Conservation (phyloP, 2,888 invertebrate species). For the Latrodectus elegans region DNA sequence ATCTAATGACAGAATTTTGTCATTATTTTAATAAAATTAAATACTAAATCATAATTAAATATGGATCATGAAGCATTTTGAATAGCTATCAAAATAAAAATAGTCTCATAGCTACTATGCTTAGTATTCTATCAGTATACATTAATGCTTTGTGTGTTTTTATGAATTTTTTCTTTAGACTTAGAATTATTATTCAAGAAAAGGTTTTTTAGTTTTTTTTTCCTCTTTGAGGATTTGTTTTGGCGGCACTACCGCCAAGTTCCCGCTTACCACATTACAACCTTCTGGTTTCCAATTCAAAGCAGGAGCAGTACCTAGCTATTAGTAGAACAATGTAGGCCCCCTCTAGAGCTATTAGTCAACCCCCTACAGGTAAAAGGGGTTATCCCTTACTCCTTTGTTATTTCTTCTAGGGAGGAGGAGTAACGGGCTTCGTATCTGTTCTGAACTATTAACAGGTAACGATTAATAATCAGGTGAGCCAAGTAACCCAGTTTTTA, state of each 20-base stretch:
- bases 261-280: constrained; percentile 14
- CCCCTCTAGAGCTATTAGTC: constrained; percentile 65
- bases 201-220: too few species aligned
- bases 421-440: background rate
- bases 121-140: too few species aligned
- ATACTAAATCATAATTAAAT: too few species aligned
- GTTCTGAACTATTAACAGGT: constrained; percentile 50
- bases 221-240: too few species aligned
- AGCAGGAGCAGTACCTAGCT: constrained; percentile 49
- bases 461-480: constrained; percentile 29
- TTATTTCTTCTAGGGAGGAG: constrained; percentile 7
- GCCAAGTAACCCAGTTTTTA: constrained; percentile 44
- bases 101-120: too few species aligned
- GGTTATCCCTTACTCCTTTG: constrained; percentile 34
- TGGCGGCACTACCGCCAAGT: background rate
- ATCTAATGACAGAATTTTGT: too few species aligned
- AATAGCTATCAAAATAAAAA: too few species aligned
- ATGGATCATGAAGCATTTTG: too few species aligned
- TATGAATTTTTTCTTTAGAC: too few species aligned
- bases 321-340: constrained; percentile 54
- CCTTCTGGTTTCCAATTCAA: constrained; percentile 49
- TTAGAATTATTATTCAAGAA: too few species aligned
- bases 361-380: constrained; percentile 46
- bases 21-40: too few species aligned
- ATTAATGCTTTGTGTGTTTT: too few species aligned